Evolutionary conservation across 2,113 vertebrate species (phyloP).

Genomic region (Aplodontia rufa): DNA sequence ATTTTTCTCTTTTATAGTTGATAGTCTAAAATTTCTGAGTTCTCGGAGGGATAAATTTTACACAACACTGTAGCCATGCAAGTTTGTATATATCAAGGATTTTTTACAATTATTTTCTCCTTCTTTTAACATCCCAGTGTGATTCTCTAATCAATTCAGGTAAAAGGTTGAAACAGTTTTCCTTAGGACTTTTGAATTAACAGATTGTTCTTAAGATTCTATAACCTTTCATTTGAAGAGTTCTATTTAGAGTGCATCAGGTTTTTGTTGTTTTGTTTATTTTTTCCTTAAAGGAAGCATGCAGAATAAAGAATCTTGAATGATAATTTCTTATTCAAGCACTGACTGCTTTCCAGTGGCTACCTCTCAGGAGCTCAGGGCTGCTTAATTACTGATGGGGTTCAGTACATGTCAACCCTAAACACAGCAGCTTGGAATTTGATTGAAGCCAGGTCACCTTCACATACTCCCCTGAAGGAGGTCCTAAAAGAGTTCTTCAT

Average conservation of each 20-base stretch:
- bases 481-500: neutral
- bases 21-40: neutral
- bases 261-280: neutral
- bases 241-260: neutral
- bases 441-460: neutral
- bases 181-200: neutral
- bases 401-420: neutral
- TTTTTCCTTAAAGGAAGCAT: neutral
- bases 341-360: neutral
- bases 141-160: neutral
- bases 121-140: neutral
- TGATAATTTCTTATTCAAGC: neutral
- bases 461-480: neutral
- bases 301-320: slow-evolving; percentile 21
- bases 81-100: neutral
- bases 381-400: neutral
- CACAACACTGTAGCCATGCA: neutral
- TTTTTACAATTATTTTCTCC: neutral
- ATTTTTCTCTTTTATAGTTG: neutral
- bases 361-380: neutral
- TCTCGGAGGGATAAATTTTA: neutral
- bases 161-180: neutral
- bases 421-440: neutral
- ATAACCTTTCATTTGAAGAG: neutral
- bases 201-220: slow-evolving; percentile 6